phyloP scores from a whole-genome alignment of 2,113 vertebrate genomes.

The Pseudorasbora parva region DNA sequence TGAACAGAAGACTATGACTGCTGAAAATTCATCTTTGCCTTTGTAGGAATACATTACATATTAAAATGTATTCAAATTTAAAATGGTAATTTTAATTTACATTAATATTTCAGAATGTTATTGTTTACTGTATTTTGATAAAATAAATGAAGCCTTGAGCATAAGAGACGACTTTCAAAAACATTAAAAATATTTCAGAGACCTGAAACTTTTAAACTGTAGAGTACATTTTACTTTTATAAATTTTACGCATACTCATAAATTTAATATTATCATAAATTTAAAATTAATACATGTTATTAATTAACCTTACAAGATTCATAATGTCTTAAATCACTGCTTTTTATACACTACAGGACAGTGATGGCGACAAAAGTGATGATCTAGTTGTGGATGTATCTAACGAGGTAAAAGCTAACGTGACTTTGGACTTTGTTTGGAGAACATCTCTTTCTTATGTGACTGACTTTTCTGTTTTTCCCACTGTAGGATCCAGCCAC shows the following conservation, averaged over 20 bases:
- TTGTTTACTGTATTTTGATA: background rate
- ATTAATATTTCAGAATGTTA: background rate
- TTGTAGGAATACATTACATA: background rate
- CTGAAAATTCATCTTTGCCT: background rate
- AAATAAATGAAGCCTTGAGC: background rate
- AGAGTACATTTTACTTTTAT: background rate
- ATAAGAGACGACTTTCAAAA: background rate
- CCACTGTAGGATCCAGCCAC: slow-evolving; percentile 86
- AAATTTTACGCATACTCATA: background rate
- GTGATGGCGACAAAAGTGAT: slow-evolving; percentile 96
- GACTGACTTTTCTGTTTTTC: background rate
- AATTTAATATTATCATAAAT: background rate
- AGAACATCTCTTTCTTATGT: background rate
- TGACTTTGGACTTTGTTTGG: background rate
- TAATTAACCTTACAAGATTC: background rate
- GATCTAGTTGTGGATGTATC: slow-evolving; percentile 96
- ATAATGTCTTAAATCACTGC: background rate
- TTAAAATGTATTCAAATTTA: background rate
- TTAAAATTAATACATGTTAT: too few relatives aligned
- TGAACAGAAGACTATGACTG: background rate
- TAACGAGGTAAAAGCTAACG: slow-evolving; percentile 83
- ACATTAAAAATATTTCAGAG: background rate
- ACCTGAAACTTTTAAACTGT: background rate
- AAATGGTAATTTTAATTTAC: background rate
- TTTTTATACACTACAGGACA: slow-evolving; percentile 80